Evolutionary conservation across 1,140 invertebrate genomes (phyloP).

Genomic region (Aphidius gifuensis): DNA sequence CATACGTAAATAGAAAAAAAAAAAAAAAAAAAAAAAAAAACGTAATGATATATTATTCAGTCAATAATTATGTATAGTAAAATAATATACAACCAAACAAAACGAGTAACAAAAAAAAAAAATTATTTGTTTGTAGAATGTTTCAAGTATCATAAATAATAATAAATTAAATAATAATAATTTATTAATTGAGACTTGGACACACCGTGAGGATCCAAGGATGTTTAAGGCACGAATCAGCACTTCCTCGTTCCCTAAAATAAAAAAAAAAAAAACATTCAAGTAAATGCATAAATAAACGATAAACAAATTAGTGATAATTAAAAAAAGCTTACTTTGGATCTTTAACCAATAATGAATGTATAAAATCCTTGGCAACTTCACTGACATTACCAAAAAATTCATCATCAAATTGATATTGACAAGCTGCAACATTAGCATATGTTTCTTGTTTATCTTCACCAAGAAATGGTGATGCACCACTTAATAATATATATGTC

Average conservation of each 20-base stretch:
- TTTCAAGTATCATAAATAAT: constrained; percentile 22
- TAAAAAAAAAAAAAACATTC: constrained; percentile 24
- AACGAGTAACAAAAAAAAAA: constrained; percentile 12
- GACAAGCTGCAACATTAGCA: constrained; percentile 65
- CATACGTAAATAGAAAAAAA: constrained; percentile 21
- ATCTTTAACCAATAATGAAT: constrained; percentile 58
- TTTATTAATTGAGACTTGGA: constrained; percentile 42
- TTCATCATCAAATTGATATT: constrained; percentile 66
- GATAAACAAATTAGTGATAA: constrained; percentile 14
- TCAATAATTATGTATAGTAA: constrained; percentile 1
- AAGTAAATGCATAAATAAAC: neutral
- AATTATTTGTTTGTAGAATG: neutral
- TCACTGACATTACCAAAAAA: constrained; percentile 61
- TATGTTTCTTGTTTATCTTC: constrained; percentile 66
- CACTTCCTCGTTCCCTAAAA: constrained; percentile 59
- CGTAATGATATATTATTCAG: neutral
- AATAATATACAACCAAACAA: neutral
- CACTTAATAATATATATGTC: constrained; percentile 66
- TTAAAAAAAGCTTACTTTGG: constrained; percentile 52
- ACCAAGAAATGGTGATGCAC: constrained; percentile 66
- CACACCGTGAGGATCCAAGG: constrained; percentile 64
- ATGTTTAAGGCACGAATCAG: constrained; percentile 63
- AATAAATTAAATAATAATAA: constrained; percentile 30
- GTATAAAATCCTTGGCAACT: constrained; percentile 64
- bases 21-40: constrained; percentile 18